These are phyloP conservation scores for Corythaeola cristata DNA, from an alignment of 2,113 vertebrate genomes.

Conservation along the genomic window DNA sequence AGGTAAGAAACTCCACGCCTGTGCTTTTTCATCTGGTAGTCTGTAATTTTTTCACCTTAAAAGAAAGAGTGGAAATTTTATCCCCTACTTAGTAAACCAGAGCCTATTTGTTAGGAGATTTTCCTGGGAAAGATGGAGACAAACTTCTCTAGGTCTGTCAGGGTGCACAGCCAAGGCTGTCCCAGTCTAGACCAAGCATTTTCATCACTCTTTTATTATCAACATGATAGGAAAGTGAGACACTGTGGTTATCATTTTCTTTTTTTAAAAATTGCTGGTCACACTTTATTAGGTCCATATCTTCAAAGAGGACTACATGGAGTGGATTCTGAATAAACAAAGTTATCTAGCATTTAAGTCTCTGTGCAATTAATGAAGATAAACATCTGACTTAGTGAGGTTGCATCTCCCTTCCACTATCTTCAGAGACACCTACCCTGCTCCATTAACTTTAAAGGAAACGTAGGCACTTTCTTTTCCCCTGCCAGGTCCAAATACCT, in stretches of 20 bases:
- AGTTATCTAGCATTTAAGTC: neutral
- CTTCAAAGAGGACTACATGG: neutral
- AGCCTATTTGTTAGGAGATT: neutral
- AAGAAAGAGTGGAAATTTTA: neutral
- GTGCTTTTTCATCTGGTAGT: neutral
- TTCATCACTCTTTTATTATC: neutral
- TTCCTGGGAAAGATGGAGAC: neutral
- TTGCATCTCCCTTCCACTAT: neutral
- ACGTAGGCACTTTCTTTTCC: neutral
- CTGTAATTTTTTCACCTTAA: neutral
- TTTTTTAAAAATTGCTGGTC: neutral
- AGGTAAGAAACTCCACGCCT: neutral
- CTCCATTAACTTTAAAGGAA: neutral
- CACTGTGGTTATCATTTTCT: neutral
- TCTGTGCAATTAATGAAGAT: neutral
- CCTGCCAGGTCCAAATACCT: neutral
- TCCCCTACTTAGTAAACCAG: neutral
- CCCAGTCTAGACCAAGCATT: neutral
- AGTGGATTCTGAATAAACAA: neutral
- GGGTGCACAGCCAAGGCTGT: neutral
- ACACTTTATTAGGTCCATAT: conserved; percentile 1
- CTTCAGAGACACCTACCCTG: neutral
- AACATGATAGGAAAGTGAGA: neutral
- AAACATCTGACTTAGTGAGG: neutral
- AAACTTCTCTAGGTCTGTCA: neutral